phyloP scores from a whole-genome alignment of 2,888 invertebrate species.

The Celastrina argiolus region DNA sequence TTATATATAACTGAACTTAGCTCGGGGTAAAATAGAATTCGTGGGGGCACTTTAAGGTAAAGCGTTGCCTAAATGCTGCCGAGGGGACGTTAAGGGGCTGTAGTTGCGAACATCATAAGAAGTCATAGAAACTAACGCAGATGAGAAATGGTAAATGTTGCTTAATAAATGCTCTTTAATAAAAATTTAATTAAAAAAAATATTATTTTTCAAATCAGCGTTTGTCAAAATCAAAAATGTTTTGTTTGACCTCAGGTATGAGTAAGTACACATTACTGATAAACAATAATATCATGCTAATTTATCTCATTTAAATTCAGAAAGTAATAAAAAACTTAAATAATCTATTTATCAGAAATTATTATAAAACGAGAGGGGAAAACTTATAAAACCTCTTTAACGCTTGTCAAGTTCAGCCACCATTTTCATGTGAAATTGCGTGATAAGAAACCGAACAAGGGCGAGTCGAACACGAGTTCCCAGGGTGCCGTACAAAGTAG shows the following conservation, averaged over 20 bases:
- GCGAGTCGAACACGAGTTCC: no score
- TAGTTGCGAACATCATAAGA: no score
- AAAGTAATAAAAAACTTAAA: not conserved
- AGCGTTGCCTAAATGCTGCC: not conserved
- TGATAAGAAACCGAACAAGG: not conserved
- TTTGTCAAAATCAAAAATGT: no score
- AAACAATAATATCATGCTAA: not conserved
- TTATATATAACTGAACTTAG: not conserved
- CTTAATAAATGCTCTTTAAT: no score
- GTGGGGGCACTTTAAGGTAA: not conserved
- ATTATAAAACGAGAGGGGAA: not conserved
- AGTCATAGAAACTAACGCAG: not conserved
- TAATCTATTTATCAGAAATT: not conserved
- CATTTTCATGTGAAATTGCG: not conserved
- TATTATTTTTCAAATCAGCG: no score
- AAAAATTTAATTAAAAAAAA: no score
- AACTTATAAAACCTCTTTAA: not conserved
- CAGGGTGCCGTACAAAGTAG: no score
- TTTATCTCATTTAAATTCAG: not conserved
- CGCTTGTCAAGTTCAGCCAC: not conserved
- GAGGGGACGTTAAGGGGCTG: not conserved
- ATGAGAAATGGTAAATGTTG: not conserved
- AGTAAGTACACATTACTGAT: no score
- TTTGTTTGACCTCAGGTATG: no score
- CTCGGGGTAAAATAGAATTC: not conserved